Evolutionary conservation across 2,113 vertebrate genomes (phyloP), one percentile per base, ranked within the genome.

Genomic region (Nanger granti): DNA sequence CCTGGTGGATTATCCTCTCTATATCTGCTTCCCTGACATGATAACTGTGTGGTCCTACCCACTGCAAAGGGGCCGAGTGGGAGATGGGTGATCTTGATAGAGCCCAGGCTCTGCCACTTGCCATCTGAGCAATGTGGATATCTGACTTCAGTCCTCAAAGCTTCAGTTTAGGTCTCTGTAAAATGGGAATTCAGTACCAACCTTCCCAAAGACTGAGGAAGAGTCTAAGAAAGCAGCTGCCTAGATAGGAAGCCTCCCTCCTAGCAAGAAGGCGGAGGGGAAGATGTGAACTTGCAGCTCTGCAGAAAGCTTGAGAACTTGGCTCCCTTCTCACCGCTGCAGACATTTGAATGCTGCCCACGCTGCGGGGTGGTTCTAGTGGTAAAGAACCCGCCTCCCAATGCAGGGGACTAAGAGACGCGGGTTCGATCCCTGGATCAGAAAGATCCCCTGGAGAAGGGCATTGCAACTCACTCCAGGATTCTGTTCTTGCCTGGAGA

Each of bases 241-340:
- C 6, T 20, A 31, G 18, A 28, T 11, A 69, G 31, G 1, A 9
- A 10, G 83, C 26, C 7, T 26, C 22, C 26, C 5, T 31, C 22
- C 47, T 1, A 0, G 73, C 18, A 62, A 49, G 12, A 5, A 52
- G 59, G 34, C 1, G 24, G 13, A 29, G 54, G 41, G 83, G 57
- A 80, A 24, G 22, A 3, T 11, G 13, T 3, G 44, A 49, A 29
- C 11, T 15, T 4, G 22, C 8, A 1, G 37, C 47, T 15, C 0
- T 20, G 59, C 28, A 6, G 37, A 82, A 8, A 69, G 52, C 1
- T 11, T 4, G 44, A 47, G 41, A 49, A 0, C 13, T 24, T 2
- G 31, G 54, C 31, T 10, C 26, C 9, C 3, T 49, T 11, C 22
- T 22, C 11, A 3, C 28, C 2, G 4, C 12, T 29, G 57, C 24